Conservation (phyloP, 2,888 invertebrate genomes). For the Macropis europaea region DNA sequence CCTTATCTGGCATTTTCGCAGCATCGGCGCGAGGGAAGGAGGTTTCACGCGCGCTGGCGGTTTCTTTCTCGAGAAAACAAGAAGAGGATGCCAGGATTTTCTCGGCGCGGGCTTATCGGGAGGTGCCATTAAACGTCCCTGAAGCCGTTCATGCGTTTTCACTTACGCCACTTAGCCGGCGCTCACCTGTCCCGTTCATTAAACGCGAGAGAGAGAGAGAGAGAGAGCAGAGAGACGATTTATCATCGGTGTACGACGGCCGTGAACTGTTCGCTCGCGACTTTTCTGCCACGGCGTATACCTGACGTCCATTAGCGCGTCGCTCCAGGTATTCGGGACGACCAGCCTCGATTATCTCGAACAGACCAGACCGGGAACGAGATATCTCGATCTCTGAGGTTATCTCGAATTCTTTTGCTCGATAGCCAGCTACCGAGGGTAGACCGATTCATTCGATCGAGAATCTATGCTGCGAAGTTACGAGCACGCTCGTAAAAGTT, state of each 20-base stretch:
- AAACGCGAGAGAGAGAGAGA: neutral
- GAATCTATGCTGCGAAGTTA: neutral
- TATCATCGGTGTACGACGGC: conserved; percentile 53
- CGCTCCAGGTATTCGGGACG: conserved; percentile 29
- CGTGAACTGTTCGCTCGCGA: conserved; percentile 56
- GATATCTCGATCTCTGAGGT: conserved; percentile 1
- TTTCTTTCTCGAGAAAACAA: no score
- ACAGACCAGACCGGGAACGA: neutral
- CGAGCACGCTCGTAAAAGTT: no score
- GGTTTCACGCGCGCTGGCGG: no score
- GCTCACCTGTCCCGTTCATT: conserved; percentile 55
- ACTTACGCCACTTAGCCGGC: conserved; percentile 48
- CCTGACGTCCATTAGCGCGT: conserved; percentile 44
- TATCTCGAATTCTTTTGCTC: conserved; percentile 18
- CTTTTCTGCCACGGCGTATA: conserved; percentile 25
- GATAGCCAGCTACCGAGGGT: no score
- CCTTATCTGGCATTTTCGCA: no score
- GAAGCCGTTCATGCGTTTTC: conserved; percentile 46
- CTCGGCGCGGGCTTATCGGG: conserved; percentile 25
- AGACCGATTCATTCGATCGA: no score
- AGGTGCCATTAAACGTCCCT: conserved; percentile 29
- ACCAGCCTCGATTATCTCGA: conserved; percentile 1
- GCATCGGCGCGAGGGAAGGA: no score
- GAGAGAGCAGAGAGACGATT: conserved; percentile 32
- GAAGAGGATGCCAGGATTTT: conserved; percentile 28